Evolutionary conservation across 2,888 invertebrate genomes (phyloP), one percentile per base, ranked within the genome.

Genomic region (Euplagia quadripunctaria): DNA sequence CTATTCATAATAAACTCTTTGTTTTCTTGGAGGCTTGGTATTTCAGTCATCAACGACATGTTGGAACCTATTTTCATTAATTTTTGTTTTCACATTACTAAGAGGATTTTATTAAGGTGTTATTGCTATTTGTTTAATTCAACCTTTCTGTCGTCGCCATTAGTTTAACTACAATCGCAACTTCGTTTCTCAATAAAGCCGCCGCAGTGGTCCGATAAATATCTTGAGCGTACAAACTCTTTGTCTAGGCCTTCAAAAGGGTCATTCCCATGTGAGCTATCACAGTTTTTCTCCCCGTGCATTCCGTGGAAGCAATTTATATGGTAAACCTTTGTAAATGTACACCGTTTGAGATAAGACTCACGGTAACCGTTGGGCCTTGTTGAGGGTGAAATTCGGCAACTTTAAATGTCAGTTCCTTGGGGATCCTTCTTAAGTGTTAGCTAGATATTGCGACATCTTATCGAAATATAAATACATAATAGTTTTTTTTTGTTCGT

Each of bases 221-320:
- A 85, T 81, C 84, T 81, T 74, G 72, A 72, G 52, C 61, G 65
- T 72, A 74, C 73, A 78, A 77, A 72, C 63, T 79, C 80, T 78
- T 82, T 79, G 78, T 79, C 83, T 79, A 79, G 76, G 77, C 77
- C 73, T 79, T 79, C 77, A 78, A 71, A 83, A 86, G 86, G 89
- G 87, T 86, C 82, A 78, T 79, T 91, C 91, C 91, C 92, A 85
- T 83, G 92, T 86, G 92, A 87, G 87, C 90, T 83, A 91, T 92
- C 86, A 85, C 80, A 86, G 87, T 86, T 87, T 88, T 87, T 87
- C 88, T 85, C 86, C 84, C 88, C 87, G 87, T 90, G 89, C 88
- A 90, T 90, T 89, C 89, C 88, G 79, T 87, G 85, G 88, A 88
- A 87, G 87, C 92, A 91, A 92, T 92, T 92, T 92, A 92, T 92